These are phyloP conservation scores for Lateolabrax maculatus DNA, from an alignment of 2,797 vertebrate genomes.

Conservation along the genomic window DNA sequence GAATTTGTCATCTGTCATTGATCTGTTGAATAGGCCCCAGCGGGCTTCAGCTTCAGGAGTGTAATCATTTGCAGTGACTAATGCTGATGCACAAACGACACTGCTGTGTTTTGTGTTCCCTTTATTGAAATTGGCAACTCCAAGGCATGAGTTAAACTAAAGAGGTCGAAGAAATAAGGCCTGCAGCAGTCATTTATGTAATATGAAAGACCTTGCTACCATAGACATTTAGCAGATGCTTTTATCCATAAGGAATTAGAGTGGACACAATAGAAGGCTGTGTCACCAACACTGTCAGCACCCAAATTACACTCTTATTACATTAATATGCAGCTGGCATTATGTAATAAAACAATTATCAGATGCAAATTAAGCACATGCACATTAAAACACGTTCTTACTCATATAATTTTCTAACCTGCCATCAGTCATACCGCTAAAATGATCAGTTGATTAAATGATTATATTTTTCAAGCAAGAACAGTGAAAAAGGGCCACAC, in stretches of 20 bases:
- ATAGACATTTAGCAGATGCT: constrained; percentile 35
- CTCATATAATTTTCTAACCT: neutral
- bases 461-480: neutral
- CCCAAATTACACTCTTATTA: neutral
- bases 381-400: neutral
- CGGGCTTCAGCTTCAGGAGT: neutral
- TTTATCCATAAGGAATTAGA: constrained; percentile 15
- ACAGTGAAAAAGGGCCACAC: too few species aligned
- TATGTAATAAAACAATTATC: neutral
- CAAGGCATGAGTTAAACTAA: neutral
- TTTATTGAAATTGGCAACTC: constrained; percentile 8
- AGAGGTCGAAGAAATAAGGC: neutral
- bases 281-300: neutral
- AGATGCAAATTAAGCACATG: neutral
- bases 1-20: constrained; percentile 21
- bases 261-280: neutral
- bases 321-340: neutral
- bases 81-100: constrained; percentile 5
- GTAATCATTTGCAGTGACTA: constrained; percentile 20
- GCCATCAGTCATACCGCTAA: neutral
- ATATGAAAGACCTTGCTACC: neutral
- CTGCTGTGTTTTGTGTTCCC: neutral
- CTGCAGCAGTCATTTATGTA: constrained; percentile 9
- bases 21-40: constrained; percentile 6
- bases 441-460: neutral